A percentile compares a stretch with the other conserved stretches of the same genome.
Conservation (phyloP, 2,888 invertebrate genomes). For the Anagyrus pseudococci region DNA sequence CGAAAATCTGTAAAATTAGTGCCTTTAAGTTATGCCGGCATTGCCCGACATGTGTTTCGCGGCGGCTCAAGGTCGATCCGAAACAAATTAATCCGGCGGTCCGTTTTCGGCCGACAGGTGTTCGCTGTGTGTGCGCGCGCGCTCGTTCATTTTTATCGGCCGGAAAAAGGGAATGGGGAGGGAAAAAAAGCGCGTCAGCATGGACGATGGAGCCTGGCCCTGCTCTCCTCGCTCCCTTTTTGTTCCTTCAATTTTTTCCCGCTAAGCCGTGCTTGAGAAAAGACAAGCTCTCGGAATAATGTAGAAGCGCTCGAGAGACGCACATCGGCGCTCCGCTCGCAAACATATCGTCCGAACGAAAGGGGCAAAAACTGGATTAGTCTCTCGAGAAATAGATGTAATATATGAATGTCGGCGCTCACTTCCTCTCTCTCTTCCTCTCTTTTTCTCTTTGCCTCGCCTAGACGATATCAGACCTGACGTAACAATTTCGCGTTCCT, state of each 20-base stretch:
- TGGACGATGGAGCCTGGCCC: neutral
- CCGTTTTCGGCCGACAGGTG: neutral
- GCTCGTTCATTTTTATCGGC: neutral
- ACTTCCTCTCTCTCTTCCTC: neutral
- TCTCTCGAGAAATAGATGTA: slow-evolving; percentile 26
- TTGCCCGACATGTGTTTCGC: no score
- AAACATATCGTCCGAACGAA: slow-evolving; percentile 1
- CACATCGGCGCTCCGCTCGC: neutral
- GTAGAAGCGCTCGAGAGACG: neutral
- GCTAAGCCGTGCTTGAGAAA: neutral
- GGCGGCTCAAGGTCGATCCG: slow-evolving; percentile 15
- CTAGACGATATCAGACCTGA: no score
- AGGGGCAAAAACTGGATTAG: slow-evolving; percentile 24
- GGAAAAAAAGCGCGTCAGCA: neutral
- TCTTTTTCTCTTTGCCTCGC: neutral
- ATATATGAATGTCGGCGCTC: slow-evolving; percentile 4
- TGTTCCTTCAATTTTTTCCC: no score
- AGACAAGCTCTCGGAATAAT: no score
- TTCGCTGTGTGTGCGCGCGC: slow-evolving; percentile 2
- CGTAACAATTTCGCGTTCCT: no score
- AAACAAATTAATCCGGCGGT: slow-evolving; percentile 25
- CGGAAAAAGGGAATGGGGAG: neutral
- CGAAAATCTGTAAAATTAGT: no score
- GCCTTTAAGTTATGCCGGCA: no score
- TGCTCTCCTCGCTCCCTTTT: no score